These are phyloP conservation scores for Ammodytes dubius DNA, from an alignment of 2,113 vertebrate genomes.

Conservation along the genomic window DNA sequence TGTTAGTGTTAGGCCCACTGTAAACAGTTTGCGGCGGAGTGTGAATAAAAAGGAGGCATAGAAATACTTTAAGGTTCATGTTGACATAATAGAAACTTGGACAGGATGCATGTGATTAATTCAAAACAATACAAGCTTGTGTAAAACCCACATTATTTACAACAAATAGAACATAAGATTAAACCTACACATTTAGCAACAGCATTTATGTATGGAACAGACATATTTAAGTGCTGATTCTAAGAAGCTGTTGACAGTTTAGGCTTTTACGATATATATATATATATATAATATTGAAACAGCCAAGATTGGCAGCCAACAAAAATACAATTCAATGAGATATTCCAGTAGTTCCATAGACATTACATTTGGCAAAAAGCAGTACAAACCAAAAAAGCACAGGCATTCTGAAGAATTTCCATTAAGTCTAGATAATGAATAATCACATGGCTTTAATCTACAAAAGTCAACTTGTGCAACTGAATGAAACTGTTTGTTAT, in stretches of 20 bases:
- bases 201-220: no score
- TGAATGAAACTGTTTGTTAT: neutral
- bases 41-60: neutral
- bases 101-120: neutral
- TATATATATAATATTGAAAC: neutral
- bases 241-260: neutral
- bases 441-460: neutral
- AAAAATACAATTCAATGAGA: neutral
- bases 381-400: neutral
- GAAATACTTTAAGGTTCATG: neutral
- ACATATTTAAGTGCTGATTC: neutral
- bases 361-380: conserved; percentile 10
- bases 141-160: conserved; percentile 46
- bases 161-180: conserved; percentile 22
- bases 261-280: neutral
- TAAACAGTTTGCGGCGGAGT: no score
- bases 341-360: neutral
- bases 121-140: conserved; percentile 24
- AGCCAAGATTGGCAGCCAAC: neutral
- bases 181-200: neutral
- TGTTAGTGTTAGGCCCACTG: no score
- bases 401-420: neutral
- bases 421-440: neutral
- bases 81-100: conserved; percentile 14
- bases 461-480: neutral